These are phyloP conservation scores for Amphipyra berbera DNA, from an alignment of 2,888 invertebrate genomes.

Conservation along the genomic window DNA sequence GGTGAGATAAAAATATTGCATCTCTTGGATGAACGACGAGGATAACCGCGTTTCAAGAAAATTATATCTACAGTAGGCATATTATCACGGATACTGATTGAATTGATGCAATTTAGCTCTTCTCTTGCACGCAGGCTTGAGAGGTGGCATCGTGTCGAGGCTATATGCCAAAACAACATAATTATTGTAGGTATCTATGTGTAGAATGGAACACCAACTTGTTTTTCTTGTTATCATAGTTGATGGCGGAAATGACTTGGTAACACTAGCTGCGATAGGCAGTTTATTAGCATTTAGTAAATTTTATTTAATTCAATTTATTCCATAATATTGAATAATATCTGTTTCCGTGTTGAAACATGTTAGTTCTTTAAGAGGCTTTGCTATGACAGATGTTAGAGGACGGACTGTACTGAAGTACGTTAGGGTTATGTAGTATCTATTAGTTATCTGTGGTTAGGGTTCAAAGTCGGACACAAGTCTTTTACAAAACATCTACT, in stretches of 20 bases:
- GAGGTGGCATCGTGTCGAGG: not conserved
- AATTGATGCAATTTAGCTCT: slow-evolving; percentile 20
- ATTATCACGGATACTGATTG: not conserved
- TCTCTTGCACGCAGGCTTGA: not conserved
- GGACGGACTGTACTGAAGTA: not conserved
- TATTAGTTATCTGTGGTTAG: too few relatives aligned
- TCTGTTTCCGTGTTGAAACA: not conserved
- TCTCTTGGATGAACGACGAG: not conserved
- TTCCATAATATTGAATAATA: too few relatives aligned
- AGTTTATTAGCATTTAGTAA: not conserved
- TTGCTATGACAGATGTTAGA: not conserved
- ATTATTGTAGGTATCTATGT: not conserved
- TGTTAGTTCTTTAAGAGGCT: not conserved
- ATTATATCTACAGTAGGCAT: not conserved
- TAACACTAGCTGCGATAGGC: slow-evolving; percentile 7
- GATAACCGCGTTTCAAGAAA: not conserved
- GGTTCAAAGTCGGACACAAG: too few relatives aligned
- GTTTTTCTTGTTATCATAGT: slow-evolving; percentile 6
- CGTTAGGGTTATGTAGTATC: too few relatives aligned
- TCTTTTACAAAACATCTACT: too few relatives aligned
- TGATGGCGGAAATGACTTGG: slow-evolving; percentile 8
- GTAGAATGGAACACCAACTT: not conserved
- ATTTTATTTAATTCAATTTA: too few relatives aligned
- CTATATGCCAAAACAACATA: slow-evolving; percentile 5
- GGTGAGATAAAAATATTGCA: slow-evolving; percentile 15